phyloP scores from a whole-genome alignment of 1,140 invertebrate genomes.

The Tetranychus urticae region DNA sequence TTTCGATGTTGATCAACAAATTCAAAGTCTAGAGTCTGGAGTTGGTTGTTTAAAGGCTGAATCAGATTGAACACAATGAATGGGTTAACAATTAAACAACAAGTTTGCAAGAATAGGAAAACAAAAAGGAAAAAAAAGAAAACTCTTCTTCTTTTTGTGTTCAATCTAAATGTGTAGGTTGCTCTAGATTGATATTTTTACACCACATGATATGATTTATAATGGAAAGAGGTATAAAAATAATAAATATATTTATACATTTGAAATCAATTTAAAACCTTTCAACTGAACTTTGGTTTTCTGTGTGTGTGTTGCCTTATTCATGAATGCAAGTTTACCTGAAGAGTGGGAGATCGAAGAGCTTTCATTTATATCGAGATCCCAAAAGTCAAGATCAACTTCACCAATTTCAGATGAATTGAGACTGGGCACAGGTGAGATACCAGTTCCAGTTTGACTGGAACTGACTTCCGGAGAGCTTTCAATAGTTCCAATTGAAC shows the following conservation, averaged over 20 bases:
- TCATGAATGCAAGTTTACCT: constrained; percentile 7
- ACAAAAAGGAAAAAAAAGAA: not conserved
- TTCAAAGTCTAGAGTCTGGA: not conserved
- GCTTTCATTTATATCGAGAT: constrained; percentile 28
- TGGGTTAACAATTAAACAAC: too few relatives aligned
- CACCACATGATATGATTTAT: too few relatives aligned
- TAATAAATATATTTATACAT: too few relatives aligned
- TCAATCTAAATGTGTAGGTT: too few relatives aligned
- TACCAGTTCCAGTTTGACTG: constrained; percentile 15
- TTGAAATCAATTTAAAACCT: not conserved
- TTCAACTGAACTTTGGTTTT: too few relatives aligned
- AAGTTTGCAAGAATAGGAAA: not conserved
- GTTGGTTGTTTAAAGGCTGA: too few relatives aligned
- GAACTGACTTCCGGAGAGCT: constrained; percentile 46
- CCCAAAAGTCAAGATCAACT: constrained; percentile 55
- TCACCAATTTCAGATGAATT: constrained; percentile 33
- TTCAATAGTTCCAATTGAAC: constrained; percentile 27
- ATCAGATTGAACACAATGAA: too few relatives aligned
- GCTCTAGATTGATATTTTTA: too few relatives aligned
- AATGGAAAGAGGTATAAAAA: too few relatives aligned
- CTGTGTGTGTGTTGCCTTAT: too few relatives aligned
- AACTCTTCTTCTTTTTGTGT: not conserved
- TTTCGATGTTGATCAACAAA: not conserved
- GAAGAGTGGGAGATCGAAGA: constrained; percentile 7
- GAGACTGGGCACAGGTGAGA: constrained; percentile 14